Base-by-base conservation (phyloP, 2,797 vertebrate species). In the Lerista edwardsae region DNA sequence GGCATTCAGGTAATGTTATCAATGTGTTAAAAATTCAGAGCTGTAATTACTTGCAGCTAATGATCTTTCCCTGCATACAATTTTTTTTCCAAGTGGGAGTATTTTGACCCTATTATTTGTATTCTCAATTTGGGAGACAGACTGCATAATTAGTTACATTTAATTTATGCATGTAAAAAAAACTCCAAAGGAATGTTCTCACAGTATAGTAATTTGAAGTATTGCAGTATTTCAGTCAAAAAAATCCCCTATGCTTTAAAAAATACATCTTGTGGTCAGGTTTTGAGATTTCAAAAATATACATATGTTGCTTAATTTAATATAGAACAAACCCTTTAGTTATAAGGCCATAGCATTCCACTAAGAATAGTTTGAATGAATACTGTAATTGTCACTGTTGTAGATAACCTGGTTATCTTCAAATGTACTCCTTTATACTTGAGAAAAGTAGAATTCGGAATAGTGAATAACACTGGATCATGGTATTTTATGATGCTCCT, bases 131-230 rank as follows among this genome's bases (percentile, higher is more conserved):
- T 47, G 82, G 83, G 57, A 79, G 29, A 21, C 79, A 84, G 72
- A 90, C 89, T 78, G 1, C 84, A 64, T 82, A 89, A 86, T 79
- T 75, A 36, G 80, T 80, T 72, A 51, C 85, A 29, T 80, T 34
- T 55, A 29, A 12, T 77, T 23, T 65, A 2, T 80, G 47, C 36
- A 84, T 75, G 71, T 61, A 88, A 79, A 67, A 85, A 89, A 85
- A 34, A 51, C 47, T 51, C 10, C 91, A 91, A 87, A 87, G 87
- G 77, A 94, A 89, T 86, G 1, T 78, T 94, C 93, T 92, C 79
- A 87, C 73, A 88, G 47, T 39, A 77, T n/a, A 23, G 3, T 82
- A 5, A 89, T 69, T 62, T 78, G 87, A 29, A 86, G 81, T 39
- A 4, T 0, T 1, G 51, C 51, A 75, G 23, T 59, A n/a, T n/a